Conservation (phyloP, 2,888 invertebrate species). For the Melinopterus prodromus region DNA sequence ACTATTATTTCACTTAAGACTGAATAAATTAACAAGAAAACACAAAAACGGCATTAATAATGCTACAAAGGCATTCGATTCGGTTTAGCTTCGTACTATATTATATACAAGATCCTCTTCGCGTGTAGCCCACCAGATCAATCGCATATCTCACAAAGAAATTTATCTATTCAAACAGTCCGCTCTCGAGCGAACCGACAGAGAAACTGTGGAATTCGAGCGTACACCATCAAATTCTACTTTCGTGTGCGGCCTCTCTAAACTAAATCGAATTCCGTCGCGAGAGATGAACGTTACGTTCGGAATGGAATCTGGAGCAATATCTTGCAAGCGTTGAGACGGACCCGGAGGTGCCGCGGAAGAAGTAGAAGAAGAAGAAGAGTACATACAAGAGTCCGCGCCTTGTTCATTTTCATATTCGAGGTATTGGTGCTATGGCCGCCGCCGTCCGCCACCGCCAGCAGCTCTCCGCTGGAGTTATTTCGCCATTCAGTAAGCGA, state of each 20-base stretch:
- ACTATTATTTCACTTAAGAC: too few species aligned
- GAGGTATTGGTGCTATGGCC: background rate
- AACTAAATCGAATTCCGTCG: background rate
- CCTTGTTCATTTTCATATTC: constrained; percentile 27
- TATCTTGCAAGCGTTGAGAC: background rate
- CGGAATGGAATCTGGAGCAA: background rate
- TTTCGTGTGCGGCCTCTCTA: constrained; percentile 4
- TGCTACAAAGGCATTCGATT: too few species aligned
- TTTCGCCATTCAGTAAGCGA: constrained; percentile 32
- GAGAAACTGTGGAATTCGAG: constrained; percentile 4
- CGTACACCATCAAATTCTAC: background rate
- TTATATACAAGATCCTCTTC: too few species aligned
- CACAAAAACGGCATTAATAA: too few species aligned
- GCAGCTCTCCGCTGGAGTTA: constrained; percentile 21
- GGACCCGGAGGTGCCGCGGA: background rate
- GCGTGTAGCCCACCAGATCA: background rate
- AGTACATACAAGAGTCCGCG: background rate
- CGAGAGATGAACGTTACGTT: background rate
- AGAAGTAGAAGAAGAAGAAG: too few species aligned
- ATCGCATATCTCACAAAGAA: background rate
- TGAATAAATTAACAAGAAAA: too few species aligned
- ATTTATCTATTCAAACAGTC: background rate
- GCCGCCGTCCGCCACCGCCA: background rate
- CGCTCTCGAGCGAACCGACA: background rate
- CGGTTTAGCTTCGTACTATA: too few species aligned